Evolutionary conservation across 2,113 vertebrate genomes (phyloP).

Genomic region (Hypanus sabinus): DNA sequence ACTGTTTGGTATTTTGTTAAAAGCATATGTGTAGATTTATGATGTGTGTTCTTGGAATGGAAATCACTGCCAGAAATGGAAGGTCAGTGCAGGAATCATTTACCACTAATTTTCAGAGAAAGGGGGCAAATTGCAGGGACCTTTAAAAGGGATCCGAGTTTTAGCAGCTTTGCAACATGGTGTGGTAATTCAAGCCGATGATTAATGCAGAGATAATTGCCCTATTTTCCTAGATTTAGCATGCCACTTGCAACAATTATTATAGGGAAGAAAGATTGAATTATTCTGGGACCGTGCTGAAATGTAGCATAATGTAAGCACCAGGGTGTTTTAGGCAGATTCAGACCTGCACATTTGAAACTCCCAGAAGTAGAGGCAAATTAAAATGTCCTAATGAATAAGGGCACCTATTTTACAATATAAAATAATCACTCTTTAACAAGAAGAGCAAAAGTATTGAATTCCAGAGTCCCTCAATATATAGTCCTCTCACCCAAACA

Average conservation of each 20-base stretch:
- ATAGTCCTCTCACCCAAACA: background rate
- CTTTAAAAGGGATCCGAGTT: background rate
- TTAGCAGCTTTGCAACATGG: background rate
- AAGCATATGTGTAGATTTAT: constrained; percentile 12
- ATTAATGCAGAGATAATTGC: constrained; percentile 23
- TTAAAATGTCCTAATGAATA: background rate
- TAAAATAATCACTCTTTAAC: background rate
- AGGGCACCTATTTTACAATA: background rate
- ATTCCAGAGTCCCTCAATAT: background rate
- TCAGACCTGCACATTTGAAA: background rate
- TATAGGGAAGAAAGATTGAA: background rate
- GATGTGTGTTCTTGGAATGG: background rate
- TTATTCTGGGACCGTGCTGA: background rate
- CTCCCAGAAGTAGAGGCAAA: background rate
- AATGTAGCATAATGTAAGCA: background rate
- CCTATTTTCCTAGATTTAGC: background rate
- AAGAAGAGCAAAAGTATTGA: background rate
- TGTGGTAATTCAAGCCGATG: background rate
- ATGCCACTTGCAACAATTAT: background rate
- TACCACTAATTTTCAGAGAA: background rate
- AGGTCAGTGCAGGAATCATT: background rate
- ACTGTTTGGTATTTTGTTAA: background rate
- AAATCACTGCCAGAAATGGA: constrained; percentile 3
- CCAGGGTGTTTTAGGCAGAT: background rate
- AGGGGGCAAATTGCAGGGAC: background rate